Conservation (phyloP, 2,797 vertebrate genomes). For the Brachymystax lenok region DNA sequence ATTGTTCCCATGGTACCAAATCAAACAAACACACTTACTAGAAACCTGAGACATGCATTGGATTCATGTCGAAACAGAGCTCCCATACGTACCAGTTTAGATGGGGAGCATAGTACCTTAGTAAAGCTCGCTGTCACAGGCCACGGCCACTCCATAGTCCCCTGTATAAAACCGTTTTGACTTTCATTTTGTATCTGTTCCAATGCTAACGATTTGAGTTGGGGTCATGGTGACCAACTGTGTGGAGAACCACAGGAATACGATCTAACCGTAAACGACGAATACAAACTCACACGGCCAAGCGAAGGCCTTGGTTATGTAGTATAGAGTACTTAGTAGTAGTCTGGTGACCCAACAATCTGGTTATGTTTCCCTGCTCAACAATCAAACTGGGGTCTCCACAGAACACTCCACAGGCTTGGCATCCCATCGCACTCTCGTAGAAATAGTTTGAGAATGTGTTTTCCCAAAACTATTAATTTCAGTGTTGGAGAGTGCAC, state of each 20-base stretch:
- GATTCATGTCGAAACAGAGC: not conserved
- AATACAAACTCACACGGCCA: not conserved
- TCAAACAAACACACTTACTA: constrained; percentile 10
- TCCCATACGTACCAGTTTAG: too few relatives aligned
- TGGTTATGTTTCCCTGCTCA: not conserved
- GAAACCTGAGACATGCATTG: not conserved
- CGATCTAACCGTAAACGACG: not conserved
- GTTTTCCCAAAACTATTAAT: constrained; percentile 22
- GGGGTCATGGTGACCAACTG: not conserved
- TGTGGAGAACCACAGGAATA: not conserved
- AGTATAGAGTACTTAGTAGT: not conserved
- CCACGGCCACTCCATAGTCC: not conserved
- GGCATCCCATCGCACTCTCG: constrained; percentile 11
- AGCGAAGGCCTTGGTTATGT: not conserved
- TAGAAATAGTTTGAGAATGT: constrained; percentile 21
- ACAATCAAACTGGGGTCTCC: not conserved
- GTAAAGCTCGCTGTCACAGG: not conserved
- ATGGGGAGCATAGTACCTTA: too few relatives aligned
- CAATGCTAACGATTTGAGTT: not conserved
- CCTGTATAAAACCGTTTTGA: not conserved
- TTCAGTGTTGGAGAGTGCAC: not conserved
- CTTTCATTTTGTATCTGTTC: not conserved
- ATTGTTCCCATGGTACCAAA: constrained; percentile 24
- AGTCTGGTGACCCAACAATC: not conserved
- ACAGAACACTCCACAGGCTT: not conserved